Conservation (phyloP, 2,113 vertebrate genomes). For the Pipra filicauda region DNA sequence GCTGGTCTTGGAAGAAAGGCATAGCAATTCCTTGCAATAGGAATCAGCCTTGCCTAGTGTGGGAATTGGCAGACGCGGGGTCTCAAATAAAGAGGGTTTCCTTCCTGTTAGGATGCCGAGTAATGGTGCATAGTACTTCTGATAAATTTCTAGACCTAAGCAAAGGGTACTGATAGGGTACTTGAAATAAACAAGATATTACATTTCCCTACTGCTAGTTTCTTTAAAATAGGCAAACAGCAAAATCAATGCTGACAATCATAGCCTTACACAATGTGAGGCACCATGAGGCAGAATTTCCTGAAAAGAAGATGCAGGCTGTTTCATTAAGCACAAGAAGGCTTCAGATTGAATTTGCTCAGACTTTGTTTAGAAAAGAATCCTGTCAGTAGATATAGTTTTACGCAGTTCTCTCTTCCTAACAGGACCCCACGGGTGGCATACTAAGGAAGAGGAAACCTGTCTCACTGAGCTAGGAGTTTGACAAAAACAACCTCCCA, state of each 20-base stretch:
- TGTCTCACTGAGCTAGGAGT: not conserved
- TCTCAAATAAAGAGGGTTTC: not conserved
- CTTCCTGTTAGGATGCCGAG: not conserved
- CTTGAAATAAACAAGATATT: not conserved
- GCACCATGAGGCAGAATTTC: not conserved
- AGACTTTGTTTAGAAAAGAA: not conserved
- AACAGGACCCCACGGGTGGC: not conserved
- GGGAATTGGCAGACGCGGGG: accelerated
- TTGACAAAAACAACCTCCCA: not conserved
- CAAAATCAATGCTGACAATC: not conserved
- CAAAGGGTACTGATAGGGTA: not conserved
- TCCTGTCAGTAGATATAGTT: not conserved
- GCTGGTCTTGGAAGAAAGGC: not conserved
- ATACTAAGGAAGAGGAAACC: not conserved
- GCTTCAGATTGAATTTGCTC: not conserved
- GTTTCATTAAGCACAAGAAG: not conserved
- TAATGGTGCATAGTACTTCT: not conserved
- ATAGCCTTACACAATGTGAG: not conserved
- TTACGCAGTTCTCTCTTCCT: not conserved
- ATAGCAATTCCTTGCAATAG: not conserved
- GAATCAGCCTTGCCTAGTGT: not conserved
- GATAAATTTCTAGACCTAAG: not conserved
- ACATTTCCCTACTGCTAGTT: not conserved
- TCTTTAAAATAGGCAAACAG: not conserved
- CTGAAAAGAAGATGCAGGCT: not conserved